Conservation (phyloP, 2,113 vertebrate genomes). For the Mugil cephalus region DNA sequence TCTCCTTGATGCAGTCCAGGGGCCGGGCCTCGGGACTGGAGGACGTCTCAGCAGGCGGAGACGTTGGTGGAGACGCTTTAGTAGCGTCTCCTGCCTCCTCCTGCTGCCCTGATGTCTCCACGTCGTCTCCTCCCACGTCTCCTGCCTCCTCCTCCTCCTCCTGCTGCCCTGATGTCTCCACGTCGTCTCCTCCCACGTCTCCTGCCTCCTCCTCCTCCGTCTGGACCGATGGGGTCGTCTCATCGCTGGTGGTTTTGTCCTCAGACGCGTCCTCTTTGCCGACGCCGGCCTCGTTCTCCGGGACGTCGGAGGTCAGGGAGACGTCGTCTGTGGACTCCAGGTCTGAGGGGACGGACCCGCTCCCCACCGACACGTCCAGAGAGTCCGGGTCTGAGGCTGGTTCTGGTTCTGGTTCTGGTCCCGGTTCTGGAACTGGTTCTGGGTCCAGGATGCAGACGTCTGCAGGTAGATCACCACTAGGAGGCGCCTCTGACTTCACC, state of each 20-base stretch:
- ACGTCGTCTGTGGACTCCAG: slow-evolving; percentile 27
- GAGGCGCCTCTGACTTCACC: slow-evolving; percentile 24
- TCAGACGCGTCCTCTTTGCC: neutral
- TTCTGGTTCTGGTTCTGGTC: neutral
- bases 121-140: neutral
- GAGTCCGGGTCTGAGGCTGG: slow-evolving; percentile 20
- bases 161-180: neutral
- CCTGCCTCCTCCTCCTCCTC: no score
- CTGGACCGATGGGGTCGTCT: neutral
- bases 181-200: neutral
- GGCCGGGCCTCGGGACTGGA: slow-evolving; percentile 14
- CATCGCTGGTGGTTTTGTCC: neutral
- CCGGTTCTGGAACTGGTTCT: slow-evolving; percentile 20
- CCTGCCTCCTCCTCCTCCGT: no score
- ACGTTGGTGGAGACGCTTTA: no score
- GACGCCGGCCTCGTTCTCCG: neutral
- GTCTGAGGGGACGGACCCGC: slow-evolving; percentile 34
- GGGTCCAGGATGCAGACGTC: neutral
- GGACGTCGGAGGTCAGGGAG: slow-evolving; percentile 32
- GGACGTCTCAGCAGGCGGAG: neutral
- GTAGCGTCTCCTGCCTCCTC: neutral
- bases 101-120: neutral
- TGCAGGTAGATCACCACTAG: slow-evolving; percentile 48
- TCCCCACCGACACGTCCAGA: slow-evolving; percentile 32
- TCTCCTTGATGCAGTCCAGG: slow-evolving; percentile 73